A percentile compares a stretch with the other conserved stretches of the same genome.
phyloP scores from a whole-genome alignment of 2,888 invertebrate genomes.

The Autographa pulchrina region DNA sequence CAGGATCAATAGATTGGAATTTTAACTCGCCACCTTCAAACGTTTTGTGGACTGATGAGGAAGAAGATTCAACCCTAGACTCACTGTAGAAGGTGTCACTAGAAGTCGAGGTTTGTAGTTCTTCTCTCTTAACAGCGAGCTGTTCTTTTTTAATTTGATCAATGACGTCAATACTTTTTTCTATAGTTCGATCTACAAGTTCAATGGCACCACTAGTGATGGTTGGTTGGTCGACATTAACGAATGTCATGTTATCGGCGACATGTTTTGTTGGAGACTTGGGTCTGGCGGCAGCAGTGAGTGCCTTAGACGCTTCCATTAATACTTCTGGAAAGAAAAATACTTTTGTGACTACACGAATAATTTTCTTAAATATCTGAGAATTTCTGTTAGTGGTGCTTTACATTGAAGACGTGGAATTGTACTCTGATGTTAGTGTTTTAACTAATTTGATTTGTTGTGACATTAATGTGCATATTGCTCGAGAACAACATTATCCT shows the following conservation, averaged over 20 bases:
- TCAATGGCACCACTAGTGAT: conserved; percentile 88
- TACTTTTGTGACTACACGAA: conserved; percentile 22
- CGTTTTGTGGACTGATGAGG: conserved; percentile 83
- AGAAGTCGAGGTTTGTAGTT: conserved; percentile 77
- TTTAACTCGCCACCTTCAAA: conserved; percentile 78
- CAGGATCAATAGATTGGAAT: conserved; percentile 82
- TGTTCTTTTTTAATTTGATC: conserved; percentile 85
- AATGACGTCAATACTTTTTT: conserved; percentile 82
- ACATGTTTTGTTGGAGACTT: conserved; percentile 86
- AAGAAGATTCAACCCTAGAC: conserved; percentile 83
- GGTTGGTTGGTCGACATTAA: conserved; percentile 88
- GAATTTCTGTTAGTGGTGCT: conserved; percentile 33
- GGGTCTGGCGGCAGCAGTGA: conserved; percentile 80
- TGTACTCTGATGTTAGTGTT: conserved; percentile 18
- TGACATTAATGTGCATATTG: conserved; percentile 35
- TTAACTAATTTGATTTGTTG: conserved; percentile 14
- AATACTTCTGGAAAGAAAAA: conserved; percentile 79
- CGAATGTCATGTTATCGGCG: conserved; percentile 83
- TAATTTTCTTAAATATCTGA: background rate
- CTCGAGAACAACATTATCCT: conserved; percentile 19
- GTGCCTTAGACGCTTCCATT: conserved; percentile 78
- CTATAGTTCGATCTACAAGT: conserved; percentile 86
- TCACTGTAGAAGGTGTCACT: conserved; percentile 82
- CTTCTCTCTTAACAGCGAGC: conserved; percentile 83
- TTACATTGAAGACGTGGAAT: conserved; percentile 44